phyloP scores from a whole-genome alignment of 92 coral and sea anemone species.

The Micromussa lordhowensis region DNA sequence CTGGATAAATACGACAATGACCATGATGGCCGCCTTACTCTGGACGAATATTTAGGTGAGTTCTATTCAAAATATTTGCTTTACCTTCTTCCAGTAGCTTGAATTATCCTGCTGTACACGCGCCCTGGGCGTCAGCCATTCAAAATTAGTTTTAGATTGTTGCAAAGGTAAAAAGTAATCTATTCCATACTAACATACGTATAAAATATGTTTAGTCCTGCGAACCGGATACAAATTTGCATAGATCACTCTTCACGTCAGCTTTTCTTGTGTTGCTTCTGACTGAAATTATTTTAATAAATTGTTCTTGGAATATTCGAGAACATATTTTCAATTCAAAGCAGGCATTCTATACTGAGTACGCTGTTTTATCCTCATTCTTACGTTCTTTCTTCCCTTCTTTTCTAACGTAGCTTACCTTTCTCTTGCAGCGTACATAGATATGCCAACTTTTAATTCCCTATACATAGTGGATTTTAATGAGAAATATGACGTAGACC shows the following conservation, averaged over 20 bases:
- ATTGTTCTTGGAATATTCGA: neutral
- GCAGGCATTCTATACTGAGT: neutral
- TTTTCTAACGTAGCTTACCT: neutral
- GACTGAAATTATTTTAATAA: neutral
- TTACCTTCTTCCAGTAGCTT: neutral
- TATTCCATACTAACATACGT: neutral
- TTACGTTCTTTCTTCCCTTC: neutral
- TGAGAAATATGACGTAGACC: constrained; percentile 75
- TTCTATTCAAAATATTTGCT: too few relatives aligned
- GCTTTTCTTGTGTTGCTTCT: neutral
- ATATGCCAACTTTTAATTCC: constrained; percentile 81
- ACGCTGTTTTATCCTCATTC: neutral
- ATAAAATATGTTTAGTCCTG: neutral
- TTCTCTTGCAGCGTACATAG: constrained; percentile 61
- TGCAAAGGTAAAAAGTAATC: neutral
- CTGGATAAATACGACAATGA: constrained; percentile 82
- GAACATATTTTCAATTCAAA: neutral
- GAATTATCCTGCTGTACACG: neutral
- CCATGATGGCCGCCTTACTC: constrained; percentile 80
- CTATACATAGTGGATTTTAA: constrained; percentile 71
- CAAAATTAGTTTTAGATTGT: too few relatives aligned
- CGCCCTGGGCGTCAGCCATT: neutral
- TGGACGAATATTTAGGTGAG: constrained; percentile 82
- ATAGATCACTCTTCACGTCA: neutral
- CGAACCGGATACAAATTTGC: neutral